These are phyloP conservation scores for Menura novaehollandiae DNA, from an alignment of 2,113 vertebrate genomes.

Conservation along the genomic window DNA sequence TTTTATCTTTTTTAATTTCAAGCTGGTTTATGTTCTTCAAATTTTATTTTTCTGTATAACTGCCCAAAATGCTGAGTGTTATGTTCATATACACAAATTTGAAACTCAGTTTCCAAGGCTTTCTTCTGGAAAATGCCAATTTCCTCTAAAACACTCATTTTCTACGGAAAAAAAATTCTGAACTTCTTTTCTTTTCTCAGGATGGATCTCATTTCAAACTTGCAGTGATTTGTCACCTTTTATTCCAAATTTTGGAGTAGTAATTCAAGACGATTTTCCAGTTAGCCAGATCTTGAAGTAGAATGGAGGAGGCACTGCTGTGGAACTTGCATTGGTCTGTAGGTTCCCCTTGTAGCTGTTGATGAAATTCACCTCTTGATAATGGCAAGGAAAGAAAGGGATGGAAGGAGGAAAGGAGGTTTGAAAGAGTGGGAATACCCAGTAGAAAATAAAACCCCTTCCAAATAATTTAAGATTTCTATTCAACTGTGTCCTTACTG, in stretches of 20 bases:
- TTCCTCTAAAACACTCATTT: not conserved
- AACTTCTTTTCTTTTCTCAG: not conserved
- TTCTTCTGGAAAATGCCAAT: not conserved
- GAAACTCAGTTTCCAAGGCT: not conserved
- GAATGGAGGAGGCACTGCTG: not conserved
- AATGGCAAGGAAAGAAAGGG: not conserved
- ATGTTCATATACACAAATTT: not conserved
- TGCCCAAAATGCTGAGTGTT: not conserved
- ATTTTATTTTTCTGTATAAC: conserved; percentile 15
- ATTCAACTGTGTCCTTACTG: not conserved
- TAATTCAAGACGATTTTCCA: not conserved
- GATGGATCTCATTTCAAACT: not conserved
- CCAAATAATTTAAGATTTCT: not conserved
- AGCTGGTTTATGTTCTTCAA: not conserved
- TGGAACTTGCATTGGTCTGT: not conserved
- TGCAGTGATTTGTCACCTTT: not conserved
- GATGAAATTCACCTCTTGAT: not conserved
- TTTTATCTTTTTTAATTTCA: not conserved
- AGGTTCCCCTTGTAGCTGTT: not conserved
- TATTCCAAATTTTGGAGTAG: not conserved
- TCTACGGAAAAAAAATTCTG: not conserved
- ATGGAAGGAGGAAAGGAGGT: not conserved
- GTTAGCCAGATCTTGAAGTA: not conserved
- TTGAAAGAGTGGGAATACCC: not conserved
- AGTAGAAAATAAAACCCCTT: not conserved